Evolutionary conservation across 2,888 invertebrate genomes (phyloP).

Genomic region (Dicycla oo): DNA sequence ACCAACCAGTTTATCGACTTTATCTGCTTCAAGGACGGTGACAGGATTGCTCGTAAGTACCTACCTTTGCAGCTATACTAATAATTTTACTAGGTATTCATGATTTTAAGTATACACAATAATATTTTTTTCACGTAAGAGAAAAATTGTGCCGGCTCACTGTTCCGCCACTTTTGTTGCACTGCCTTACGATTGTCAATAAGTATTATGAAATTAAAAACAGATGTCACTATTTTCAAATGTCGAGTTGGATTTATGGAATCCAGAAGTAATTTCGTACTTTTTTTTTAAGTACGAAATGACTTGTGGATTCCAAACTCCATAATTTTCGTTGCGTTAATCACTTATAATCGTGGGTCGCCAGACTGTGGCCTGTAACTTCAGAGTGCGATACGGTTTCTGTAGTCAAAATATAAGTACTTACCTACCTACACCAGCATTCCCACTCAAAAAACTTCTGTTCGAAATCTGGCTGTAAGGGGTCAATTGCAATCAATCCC

Average conservation of each 20-base stretch:
- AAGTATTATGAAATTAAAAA: too few species aligned
- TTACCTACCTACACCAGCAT: not conserved
- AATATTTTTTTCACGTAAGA: too few species aligned
- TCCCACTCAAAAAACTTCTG: not conserved
- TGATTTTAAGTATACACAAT: too few species aligned
- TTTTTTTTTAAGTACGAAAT: too few species aligned
- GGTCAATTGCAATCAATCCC: too few species aligned
- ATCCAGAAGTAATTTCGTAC: too few species aligned
- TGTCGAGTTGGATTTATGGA: too few species aligned
- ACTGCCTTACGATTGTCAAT: too few species aligned
- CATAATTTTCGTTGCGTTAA: not conserved
- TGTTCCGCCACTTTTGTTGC: too few species aligned
- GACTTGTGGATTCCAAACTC: not conserved
- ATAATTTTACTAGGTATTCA: too few species aligned
- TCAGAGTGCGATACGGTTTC: not conserved
- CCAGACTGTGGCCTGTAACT: not conserved
- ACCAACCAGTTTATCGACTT: conserved; percentile 93
- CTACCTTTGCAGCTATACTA: not conserved
- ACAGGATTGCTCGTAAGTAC: conserved; percentile 93
- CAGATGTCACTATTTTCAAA: too few species aligned
- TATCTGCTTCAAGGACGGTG: conserved; percentile 95
- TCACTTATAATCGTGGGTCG: not conserved
- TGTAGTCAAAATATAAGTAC: not conserved
- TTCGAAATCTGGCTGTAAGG: not conserved
- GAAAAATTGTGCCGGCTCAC: too few species aligned